A percentile compares a stretch with the other conserved stretches of the same genome.
Conservation (phyloP, 2,888 invertebrate genomes). For the Priocnemis perturbator region DNA sequence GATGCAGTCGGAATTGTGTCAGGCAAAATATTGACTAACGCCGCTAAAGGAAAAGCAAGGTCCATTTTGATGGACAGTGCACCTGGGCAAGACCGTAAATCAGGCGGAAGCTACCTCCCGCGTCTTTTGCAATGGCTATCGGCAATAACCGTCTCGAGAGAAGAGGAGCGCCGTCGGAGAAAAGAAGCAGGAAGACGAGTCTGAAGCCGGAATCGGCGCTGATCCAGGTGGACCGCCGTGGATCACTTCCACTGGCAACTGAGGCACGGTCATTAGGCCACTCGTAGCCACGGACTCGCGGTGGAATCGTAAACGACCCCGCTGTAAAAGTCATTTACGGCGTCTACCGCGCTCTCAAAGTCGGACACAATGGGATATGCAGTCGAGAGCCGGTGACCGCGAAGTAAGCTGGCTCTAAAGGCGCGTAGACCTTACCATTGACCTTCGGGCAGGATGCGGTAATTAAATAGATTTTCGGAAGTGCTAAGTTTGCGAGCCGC, state of each 20-base stretch:
- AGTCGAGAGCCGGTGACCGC: neutral
- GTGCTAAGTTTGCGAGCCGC: too few species aligned
- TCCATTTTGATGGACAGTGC: slow-evolving; percentile 16
- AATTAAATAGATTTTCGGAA: too few species aligned
- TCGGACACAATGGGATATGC: slow-evolving; percentile 2
- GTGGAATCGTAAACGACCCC: slow-evolving; percentile 22
- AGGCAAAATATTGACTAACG: neutral
- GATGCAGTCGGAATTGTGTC: too few species aligned
- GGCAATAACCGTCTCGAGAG: slow-evolving; percentile 31
- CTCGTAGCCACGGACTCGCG: slow-evolving; percentile 2
- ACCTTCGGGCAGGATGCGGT: too few species aligned
- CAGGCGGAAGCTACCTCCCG: slow-evolving; percentile 28
- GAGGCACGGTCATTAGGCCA: slow-evolving; percentile 22
- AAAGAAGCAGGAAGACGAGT: slow-evolving; percentile 21
- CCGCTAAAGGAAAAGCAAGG: neutral
- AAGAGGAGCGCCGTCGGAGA: slow-evolving; percentile 16
- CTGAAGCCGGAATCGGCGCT: slow-evolving; percentile 4
- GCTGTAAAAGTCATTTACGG: slow-evolving; percentile 25
- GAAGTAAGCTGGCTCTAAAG: neutral
- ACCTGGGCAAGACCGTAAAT: slow-evolving; percentile 32
- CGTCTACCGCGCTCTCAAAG: slow-evolving; percentile 7
- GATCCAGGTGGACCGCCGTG: slow-evolving; percentile 17
- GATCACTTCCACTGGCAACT: neutral
- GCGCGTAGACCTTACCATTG: too few species aligned
- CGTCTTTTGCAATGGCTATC: slow-evolving; percentile 33